A percentile compares a stretch with the other conserved stretches of the same genome.
Conservation (phyloP, 2,113 vertebrate species). For the Anhinga anhinga region DNA sequence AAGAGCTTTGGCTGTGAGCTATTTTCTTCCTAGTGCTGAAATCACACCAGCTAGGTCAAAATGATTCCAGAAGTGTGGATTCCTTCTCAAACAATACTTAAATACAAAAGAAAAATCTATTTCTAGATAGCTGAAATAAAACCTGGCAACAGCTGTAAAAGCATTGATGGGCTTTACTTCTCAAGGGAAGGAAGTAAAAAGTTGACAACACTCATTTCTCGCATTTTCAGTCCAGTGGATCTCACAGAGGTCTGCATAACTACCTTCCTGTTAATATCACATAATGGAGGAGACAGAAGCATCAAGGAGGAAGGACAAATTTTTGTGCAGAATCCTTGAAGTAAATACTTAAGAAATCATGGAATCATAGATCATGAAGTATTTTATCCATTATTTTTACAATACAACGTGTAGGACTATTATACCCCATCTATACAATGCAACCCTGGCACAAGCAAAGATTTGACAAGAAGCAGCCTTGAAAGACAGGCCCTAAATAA, state of each 20-base stretch:
- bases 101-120: not conserved
- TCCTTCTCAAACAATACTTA: not conserved
- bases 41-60: not conserved
- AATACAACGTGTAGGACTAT: not conserved
- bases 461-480: not conserved
- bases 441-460: not conserved
- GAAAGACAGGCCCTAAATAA: not conserved
- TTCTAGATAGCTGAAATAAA: not conserved
- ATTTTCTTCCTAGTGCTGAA: not conserved
- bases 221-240: not conserved
- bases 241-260: not conserved
- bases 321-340: not conserved
- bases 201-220: not conserved
- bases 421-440: not conserved
- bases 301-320: not conserved
- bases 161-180: not conserved
- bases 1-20: not conserved
- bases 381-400: not conserved
- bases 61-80: not conserved
- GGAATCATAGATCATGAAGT: no score
- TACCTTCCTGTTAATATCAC: not conserved
- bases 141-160: not conserved
- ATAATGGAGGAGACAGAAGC: not conserved
- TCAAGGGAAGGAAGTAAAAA: not conserved
- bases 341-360: not conserved